Evolutionary conservation across 1,140 invertebrate species (phyloP).

Genomic region (Bombyx mandarina): DNA sequence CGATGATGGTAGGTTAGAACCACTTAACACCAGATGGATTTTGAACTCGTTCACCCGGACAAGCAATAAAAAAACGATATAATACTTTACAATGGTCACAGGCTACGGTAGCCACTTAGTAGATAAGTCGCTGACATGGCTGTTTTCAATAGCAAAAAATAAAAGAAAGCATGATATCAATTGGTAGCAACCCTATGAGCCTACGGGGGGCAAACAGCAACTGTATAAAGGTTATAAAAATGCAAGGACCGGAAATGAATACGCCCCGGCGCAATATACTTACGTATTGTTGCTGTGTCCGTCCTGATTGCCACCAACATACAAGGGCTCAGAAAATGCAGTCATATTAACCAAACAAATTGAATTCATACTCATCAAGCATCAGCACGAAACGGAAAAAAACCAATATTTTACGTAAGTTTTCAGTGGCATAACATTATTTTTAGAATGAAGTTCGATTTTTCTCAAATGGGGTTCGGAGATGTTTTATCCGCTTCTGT

Average conservation of each 20-base stretch:
- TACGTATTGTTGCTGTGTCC: constrained; percentile 11
- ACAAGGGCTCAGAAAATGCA: constrained; percentile 19
- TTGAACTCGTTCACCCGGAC: too few species aligned
- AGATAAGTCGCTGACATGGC: too few species aligned
- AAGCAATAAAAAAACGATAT: too few species aligned
- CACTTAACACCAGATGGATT: too few species aligned
- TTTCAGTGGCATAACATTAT: too few species aligned
- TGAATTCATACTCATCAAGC: neutral
- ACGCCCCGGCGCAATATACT: constrained; percentile 28
- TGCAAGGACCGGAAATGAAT: constrained; percentile 60
- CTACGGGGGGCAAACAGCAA: constrained; percentile 27
- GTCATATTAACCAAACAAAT: constrained; percentile 5
- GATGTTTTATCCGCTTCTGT: too few species aligned
- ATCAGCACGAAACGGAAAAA: neutral
- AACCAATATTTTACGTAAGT: neutral
- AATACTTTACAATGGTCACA: too few species aligned
- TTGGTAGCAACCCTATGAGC: constrained; percentile 24
- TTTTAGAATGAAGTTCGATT: too few species aligned
- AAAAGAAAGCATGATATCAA: neutral
- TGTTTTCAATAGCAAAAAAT: too few species aligned
- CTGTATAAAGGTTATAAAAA: constrained; percentile 54
- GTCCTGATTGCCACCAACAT: constrained; percentile 1
- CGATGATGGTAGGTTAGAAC: too few species aligned
- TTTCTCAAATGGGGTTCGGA: too few species aligned
- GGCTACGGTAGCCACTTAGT: too few species aligned